Percentiles rank a stretch among this genome's conserved stretches.
Conservation (phyloP, 1,140 invertebrate species). For the Mamestra configurata region DNA sequence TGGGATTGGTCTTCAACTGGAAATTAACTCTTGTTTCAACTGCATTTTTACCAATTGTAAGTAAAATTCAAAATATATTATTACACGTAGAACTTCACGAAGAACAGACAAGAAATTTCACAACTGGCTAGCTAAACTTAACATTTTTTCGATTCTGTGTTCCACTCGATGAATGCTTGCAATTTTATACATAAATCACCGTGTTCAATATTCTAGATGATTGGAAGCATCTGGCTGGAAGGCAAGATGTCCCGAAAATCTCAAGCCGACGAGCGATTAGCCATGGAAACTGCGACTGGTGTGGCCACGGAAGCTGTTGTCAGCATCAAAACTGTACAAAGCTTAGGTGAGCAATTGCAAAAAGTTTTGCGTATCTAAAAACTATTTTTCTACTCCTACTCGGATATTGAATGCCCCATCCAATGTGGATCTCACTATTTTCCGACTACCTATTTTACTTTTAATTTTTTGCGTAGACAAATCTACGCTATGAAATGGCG, state of each 20-base stretch:
- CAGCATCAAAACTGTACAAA: conserved; percentile 94
- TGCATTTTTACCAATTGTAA: conserved; percentile 93
- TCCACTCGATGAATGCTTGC: too few species aligned
- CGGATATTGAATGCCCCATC: too few species aligned
- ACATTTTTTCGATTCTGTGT: neutral
- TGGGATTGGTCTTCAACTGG: conserved; percentile 94
- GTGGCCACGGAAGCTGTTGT: conserved; percentile 93
- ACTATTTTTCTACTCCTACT: too few species aligned
- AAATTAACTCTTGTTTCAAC: conserved; percentile 93
- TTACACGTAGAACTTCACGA: too few species aligned
- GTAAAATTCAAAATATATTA: too few species aligned
- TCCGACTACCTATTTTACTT: too few species aligned
- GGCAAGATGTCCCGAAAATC: conserved; percentile 81
- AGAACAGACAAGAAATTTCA: too few species aligned
- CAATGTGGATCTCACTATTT: too few species aligned
- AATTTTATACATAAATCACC: neutral
- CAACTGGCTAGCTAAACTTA: too few species aligned
- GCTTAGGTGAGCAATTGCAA: conserved; percentile 89
- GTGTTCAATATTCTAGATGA: conserved; percentile 74
- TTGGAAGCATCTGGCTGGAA: conserved; percentile 85
- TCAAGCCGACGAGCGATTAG: conserved; percentile 89
- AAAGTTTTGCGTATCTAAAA: too few species aligned
- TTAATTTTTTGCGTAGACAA: too few species aligned
- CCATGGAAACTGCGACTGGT: conserved; percentile 91
- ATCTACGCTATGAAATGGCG: too few species aligned